These are phyloP conservation scores for Brachymystax lenok DNA, from an alignment of 2,797 vertebrate species.

Conservation along the genomic window DNA sequence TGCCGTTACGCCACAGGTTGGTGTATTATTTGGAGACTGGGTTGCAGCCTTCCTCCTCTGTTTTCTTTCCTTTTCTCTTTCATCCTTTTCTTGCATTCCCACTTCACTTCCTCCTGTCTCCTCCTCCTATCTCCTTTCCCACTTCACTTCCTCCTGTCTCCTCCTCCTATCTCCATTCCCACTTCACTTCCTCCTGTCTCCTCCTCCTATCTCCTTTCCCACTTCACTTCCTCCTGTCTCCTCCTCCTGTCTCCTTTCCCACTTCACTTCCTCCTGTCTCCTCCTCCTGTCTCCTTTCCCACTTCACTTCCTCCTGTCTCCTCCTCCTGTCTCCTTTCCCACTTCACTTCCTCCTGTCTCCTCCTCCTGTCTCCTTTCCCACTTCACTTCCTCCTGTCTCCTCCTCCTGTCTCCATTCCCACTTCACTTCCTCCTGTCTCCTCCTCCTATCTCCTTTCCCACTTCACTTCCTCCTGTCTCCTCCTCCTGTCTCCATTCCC, in stretches of 20 bases:
- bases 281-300: neutral
- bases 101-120: slow-evolving; percentile 11
- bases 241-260: neutral
- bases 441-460: neutral
- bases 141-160: neutral
- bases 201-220: neutral
- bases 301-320: neutral
- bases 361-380: neutral
- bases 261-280: too few relatives aligned
- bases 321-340: neutral
- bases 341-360: neutral
- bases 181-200: neutral
- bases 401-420: neutral
- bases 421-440: too few relatives aligned
- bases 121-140: neutral
- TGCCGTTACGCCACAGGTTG: too few relatives aligned
- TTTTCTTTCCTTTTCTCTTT: slow-evolving; percentile 33
- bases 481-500: neutral
- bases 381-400: too few relatives aligned
- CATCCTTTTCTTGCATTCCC: slow-evolving; percentile 29
- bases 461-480: slow-evolving; percentile 11
- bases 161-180: neutral
- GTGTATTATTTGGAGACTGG: too few relatives aligned
- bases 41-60: neutral
- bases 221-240: too few relatives aligned